Base-by-base conservation (phyloP, 2,797 vertebrate species). In the Pantherophis vulpinus region DNA sequence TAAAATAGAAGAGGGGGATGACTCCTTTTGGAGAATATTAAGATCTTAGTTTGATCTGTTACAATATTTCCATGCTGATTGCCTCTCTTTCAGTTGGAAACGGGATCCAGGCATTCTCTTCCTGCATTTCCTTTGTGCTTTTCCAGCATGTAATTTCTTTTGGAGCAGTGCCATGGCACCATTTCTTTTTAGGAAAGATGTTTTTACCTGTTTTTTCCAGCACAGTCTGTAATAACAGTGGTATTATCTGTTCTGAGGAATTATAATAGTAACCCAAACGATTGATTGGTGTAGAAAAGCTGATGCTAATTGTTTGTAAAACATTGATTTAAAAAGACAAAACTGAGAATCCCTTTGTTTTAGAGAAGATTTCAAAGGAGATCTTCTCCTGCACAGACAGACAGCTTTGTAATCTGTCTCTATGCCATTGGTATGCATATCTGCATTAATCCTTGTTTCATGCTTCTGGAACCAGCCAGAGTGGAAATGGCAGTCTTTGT, bases 401-500 rank as follows among this genome's bases (percentile, higher is more conserved):
- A 56, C 23, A 18, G 56, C 27, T 10, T n/a, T 74, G 92, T 3
- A 5, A 2, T 7, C 18, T 8, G 25, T 56, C 55, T 6, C 25
- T 42, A 3, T 32, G 0, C 37, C n/a, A 25, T 83, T 59, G 0
- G 18, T 63, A 14, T 54, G 91, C 18, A 16, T 42, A 61, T 42
- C 14, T 1, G 25, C 18, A 0, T 51, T 18, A 3, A 90, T 20
- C 88, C 70, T 56, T 0, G 4, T 94, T 92, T 88, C 7, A 0
- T 7, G 87, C 88, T 59, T 11, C 0, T 0, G 88, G 90, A 70
- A 59, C 60, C 27, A 55, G 91, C 1, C 2, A 59, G 59, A 8
- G 54, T 58, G 94, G 94, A 56, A 93, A 96, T 91, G 95, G 95
- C 96, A 94, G 97, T 27, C 97, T 98, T 98, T 98, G 97, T 98